These are phyloP conservation scores for Venustoraphidia nigricollis DNA, from an alignment of 2,888 invertebrate genomes.

Conservation along the genomic window DNA sequence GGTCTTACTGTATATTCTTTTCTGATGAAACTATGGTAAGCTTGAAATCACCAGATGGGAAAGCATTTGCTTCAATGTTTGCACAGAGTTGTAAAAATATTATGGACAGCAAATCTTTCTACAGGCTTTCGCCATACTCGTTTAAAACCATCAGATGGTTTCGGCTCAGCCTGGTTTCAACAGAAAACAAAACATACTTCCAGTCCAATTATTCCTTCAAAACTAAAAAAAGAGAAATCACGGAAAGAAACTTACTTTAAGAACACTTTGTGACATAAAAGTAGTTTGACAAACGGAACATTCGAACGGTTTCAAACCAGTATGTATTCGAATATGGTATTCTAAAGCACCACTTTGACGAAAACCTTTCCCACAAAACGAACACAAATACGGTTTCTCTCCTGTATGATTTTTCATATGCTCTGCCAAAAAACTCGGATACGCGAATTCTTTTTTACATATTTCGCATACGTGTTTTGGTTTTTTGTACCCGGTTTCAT, in stretches of 20 bases:
- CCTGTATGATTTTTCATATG: constrained; percentile 27
- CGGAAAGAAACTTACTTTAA: constrained; percentile 6
- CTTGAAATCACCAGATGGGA: no score
- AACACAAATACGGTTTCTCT: constrained; percentile 24
- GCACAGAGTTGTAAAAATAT: no score
- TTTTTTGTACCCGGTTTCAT: constrained; percentile 20
- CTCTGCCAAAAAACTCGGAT: constrained; percentile 21
- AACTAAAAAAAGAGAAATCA: no score
- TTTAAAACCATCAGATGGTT: no score
- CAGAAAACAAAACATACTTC: no score
- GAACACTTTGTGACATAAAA: constrained; percentile 14
- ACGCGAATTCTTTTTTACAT: constrained; percentile 21
- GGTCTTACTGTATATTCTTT: no score
- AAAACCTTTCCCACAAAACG: constrained; percentile 23
- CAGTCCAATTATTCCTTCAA: no score
- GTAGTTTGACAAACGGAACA: constrained; percentile 14
- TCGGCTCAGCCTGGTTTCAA: no score
- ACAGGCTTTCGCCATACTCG: no score
- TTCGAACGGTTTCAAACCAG: constrained; percentile 14
- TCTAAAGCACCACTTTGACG: constrained; percentile 19
- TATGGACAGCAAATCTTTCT: no score
- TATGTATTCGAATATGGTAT: constrained; percentile 17
- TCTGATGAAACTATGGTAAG: no score
- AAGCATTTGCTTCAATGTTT: no score
- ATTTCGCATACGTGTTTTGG: constrained; percentile 18